These are phyloP conservation scores for Lytechinus variegatus DNA, from an alignment of 35 echinoderm and acorn worm genomes.

Conservation along the genomic window DNA sequence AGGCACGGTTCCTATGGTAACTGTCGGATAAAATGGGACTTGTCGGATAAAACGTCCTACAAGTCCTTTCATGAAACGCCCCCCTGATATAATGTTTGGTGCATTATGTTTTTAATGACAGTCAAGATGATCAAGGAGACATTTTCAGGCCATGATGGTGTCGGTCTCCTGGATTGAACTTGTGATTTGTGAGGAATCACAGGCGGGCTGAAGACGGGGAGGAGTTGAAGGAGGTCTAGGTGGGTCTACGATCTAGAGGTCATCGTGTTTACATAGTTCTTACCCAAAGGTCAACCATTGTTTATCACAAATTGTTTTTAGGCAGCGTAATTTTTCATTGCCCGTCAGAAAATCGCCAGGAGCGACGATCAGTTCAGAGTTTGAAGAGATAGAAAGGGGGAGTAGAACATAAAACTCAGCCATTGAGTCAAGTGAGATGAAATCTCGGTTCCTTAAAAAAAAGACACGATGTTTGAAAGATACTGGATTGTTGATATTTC, in stretches of 20 bases:
- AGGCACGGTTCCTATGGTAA: too few species aligned
- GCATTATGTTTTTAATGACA: background rate
- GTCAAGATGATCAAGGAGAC: too few species aligned
- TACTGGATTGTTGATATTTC: background rate
- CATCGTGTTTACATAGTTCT: conserved; percentile 36
- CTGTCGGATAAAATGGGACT: too few species aligned
- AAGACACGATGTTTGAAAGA: background rate
- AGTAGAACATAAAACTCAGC: background rate
- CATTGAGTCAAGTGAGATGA: background rate
- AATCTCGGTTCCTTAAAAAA: background rate
- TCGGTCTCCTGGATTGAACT: background rate
- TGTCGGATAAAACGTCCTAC: too few species aligned
- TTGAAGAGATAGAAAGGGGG: background rate
- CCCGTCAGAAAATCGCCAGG: background rate
- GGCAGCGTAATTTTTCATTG: conserved; percentile 47
- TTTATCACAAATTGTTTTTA: conserved; percentile 37
- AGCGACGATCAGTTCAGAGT: background rate
- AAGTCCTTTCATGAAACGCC: too few species aligned
- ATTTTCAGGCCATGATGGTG: background rate
- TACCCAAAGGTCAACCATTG: conserved; percentile 23
- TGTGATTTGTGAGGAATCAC: background rate
- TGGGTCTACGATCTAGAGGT: conserved; percentile 36
- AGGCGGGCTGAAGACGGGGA: background rate
- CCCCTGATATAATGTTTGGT: background rate
- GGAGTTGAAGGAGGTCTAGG: background rate